These are phyloP conservation scores for Blastomussa wellsi DNA, from an alignment of 92 coral and sea anemone species.

Conservation along the genomic window DNA sequence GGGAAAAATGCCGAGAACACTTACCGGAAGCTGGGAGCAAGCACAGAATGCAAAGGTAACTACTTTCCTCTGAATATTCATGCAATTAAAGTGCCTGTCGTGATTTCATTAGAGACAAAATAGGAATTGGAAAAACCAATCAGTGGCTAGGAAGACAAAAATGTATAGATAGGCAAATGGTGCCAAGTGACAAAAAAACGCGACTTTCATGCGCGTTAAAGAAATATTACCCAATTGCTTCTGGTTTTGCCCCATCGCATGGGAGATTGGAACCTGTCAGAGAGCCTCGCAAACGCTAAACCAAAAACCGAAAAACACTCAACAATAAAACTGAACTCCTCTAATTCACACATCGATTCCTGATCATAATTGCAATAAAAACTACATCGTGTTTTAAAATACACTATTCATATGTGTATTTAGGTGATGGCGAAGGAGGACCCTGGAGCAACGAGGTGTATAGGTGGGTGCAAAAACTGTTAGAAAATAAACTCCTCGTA, in stretches of 20 bases:
- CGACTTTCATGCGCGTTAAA: too few species aligned
- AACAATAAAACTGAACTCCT: too few species aligned
- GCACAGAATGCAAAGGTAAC: slow-evolving; percentile 76
- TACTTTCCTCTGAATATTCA: neutral
- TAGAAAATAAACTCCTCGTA: neutral
- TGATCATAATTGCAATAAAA: neutral
- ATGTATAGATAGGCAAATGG: too few species aligned
- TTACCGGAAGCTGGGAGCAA: slow-evolving; percentile 77
- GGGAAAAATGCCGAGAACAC: slow-evolving; percentile 67
- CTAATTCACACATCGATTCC: neutral
- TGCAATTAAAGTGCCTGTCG: neutral
- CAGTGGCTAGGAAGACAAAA: too few species aligned
- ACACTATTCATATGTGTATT: neutral
- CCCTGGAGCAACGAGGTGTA: slow-evolving; percentile 93
- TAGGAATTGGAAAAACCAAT: neutral
- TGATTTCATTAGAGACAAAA: too few species aligned
- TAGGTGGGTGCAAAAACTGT: slow-evolving; percentile 59
- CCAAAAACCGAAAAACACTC: neutral
- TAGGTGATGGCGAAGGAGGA: slow-evolving; percentile 98
- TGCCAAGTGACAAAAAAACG: too few species aligned
- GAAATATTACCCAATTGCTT: too few species aligned
- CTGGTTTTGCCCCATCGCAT: too few species aligned
- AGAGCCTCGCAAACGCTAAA: neutral
- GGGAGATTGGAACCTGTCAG: neutral
- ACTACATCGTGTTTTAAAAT: neutral